These are phyloP conservation scores for Ardeotis arabs DNA, from an alignment of 2,113 vertebrate genomes.

Conservation along the genomic window DNA sequence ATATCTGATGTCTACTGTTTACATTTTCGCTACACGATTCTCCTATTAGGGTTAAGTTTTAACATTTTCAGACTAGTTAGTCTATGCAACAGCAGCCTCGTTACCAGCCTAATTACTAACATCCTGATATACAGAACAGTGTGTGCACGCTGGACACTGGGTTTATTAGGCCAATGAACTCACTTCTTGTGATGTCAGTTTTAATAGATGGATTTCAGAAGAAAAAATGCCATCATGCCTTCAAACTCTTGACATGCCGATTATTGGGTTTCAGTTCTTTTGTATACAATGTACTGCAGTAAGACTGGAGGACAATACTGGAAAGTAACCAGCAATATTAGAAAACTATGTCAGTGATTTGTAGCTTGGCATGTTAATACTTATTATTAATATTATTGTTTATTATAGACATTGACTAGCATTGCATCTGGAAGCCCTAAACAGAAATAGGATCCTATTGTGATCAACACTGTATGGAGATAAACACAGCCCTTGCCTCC, in stretches of 20 bases:
- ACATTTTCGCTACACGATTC: constrained; percentile 18
- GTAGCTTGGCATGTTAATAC: constrained; percentile 54
- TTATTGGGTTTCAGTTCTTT: constrained; percentile 66
- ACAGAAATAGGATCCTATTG: constrained; percentile 46
- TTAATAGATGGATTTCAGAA: constrained; percentile 25
- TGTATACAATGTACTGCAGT: constrained; percentile 50
- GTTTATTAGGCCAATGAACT: constrained; percentile 10
- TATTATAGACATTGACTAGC: constrained; percentile 51
- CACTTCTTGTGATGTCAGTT: constrained; percentile 16
- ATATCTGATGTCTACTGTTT: constrained; percentile 16
- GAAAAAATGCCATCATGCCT: neutral
- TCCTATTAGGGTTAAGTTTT: constrained; percentile 30
- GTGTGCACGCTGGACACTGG: neutral
- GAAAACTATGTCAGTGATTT: constrained; percentile 58
- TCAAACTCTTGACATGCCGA: constrained; percentile 25
- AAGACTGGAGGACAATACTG: constrained; percentile 59
- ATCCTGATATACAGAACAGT: neutral
- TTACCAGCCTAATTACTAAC: neutral
- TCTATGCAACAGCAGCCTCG: neutral
- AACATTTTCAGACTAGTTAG: neutral
- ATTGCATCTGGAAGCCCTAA: constrained; percentile 68
- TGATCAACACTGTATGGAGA: constrained; percentile 35
- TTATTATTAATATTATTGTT: constrained; percentile 68
- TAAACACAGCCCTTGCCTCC: constrained; percentile 36
- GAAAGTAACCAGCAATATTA: constrained; percentile 67